Conservation (phyloP, 1,140 invertebrate genomes). For the Harlomillsia oculata region DNA sequence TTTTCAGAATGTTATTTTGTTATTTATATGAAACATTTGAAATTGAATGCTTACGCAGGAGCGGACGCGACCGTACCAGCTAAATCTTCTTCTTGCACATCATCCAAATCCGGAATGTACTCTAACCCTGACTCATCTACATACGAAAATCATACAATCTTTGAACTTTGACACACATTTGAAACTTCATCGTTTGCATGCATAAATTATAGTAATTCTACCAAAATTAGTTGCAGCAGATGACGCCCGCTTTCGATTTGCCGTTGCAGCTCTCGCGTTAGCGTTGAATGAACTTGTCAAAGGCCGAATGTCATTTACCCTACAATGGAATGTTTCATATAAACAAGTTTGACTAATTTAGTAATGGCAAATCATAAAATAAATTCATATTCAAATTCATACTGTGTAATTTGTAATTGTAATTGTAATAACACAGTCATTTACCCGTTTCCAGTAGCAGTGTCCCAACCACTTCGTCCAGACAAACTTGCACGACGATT, state of each 20-base stretch:
- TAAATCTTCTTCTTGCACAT: slow-evolving; percentile 32
- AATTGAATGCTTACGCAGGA: slow-evolving; percentile 20
- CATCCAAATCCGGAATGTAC: slow-evolving; percentile 32
- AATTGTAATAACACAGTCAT: too few relatives aligned
- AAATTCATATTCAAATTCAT: too few relatives aligned
- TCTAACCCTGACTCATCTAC: slow-evolving; percentile 19
- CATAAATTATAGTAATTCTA: not conserved
- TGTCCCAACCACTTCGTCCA: not conserved
- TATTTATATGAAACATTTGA: not conserved
- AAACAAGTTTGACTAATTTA: too few relatives aligned
- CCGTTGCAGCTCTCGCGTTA: too few relatives aligned
- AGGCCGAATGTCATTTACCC: not conserved
- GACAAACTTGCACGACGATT: not conserved
- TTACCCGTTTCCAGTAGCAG: not conserved
- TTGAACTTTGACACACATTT: not conserved
- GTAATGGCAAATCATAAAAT: too few relatives aligned
- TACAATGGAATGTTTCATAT: too few relatives aligned
- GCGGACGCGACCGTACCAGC: slow-evolving; percentile 26
- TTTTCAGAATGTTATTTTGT: not conserved
- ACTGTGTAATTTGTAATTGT: too few relatives aligned
- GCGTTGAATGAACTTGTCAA: not conserved
- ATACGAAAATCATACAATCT: not conserved
- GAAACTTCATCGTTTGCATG: not conserved
- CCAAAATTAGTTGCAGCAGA: not conserved
- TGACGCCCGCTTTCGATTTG: not conserved